Conservation (phyloP, 2,797 vertebrate species). For the Semaprochilodus insignis region DNA sequence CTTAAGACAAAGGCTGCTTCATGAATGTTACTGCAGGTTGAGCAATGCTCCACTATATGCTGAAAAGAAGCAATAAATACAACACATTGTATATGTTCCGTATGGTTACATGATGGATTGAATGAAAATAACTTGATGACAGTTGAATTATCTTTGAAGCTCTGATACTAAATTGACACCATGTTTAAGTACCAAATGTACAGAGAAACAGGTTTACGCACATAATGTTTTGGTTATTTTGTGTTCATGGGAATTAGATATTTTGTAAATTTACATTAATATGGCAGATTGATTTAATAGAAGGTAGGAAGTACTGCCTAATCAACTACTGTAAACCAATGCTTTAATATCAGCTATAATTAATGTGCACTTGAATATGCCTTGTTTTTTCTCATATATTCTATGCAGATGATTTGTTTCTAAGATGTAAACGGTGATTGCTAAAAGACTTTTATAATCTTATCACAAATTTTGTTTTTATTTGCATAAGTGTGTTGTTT, state of each 20-base stretch:
- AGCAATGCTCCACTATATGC: not conserved
- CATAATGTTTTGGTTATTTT: not conserved
- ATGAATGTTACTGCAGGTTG: not conserved
- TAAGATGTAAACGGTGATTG: not conserved
- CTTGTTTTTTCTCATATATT: not conserved
- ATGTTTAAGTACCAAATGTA: not conserved
- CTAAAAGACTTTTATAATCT: not conserved
- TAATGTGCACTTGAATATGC: slow-evolving; percentile 14
- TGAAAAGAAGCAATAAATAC: not conserved
- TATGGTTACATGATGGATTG: not conserved
- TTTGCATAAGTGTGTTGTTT: slow-evolving; percentile 9
- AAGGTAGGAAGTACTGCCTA: slow-evolving; percentile 56
- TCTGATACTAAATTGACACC: not conserved
- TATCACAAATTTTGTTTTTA: not conserved
- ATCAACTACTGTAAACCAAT: slow-evolving; percentile 62
- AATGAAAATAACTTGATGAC: not conserved
- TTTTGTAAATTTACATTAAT: not conserved
- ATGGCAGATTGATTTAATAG: slow-evolving; percentile 8
- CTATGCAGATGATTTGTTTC: slow-evolving; percentile 28
- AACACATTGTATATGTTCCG: not conserved
- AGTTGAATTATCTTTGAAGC: not conserved
- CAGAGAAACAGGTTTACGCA: not conserved
- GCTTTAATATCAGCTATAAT: slow-evolving; percentile 9
- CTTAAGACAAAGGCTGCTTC: not conserved
- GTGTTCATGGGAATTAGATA: not conserved